Base-by-base conservation (phyloP, 2,888 invertebrate species). In the Sinelater perroti region DNA sequence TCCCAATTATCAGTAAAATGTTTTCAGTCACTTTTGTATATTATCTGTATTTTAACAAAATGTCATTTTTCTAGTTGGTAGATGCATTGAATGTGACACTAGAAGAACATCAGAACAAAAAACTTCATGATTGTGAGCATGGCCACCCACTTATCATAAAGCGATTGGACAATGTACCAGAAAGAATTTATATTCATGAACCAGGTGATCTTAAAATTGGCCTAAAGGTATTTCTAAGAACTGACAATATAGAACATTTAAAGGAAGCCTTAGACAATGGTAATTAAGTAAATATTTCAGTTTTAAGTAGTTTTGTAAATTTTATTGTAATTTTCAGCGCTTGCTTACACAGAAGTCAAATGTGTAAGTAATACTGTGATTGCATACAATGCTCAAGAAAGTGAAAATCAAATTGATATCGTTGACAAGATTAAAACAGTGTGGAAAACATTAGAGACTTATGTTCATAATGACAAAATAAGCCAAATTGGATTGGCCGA, bases 401-500 rank as follows among this genome's bases (percentile, higher is more conserved):
- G 65, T 38, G 69, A 74, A 60, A 64, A 70, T 47, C 62, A 64
- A 62, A 65, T 71, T 60, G 59, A 81, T 35, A 72, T 77, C 3
- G 72, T 92, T 16, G 82, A 85, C 0, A 84, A 85, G 16, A 83
- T 96, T 47, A 86, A 91, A 73, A 81, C 84, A 7, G 81, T 94
- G 46, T 97, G 96, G 95, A 80, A 77, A 20, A 82, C 85, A 0
- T 77, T 95, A 13, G 94, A 96, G 74, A 83, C 85, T 16, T 89
- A 88, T 66, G 87, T 89, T 0, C 74, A 79, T 8, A 74, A 75
- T 70, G 85, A 83, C 79, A 85, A 93, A 69, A 70, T 88, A 2
- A 81, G 83, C 10, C 88, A 90, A 68, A 80, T 95, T 18, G 97
- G 97, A 21, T 85, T 96, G 26, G 91, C 95, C 1, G 96, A 97